Evolutionary conservation across 2,113 vertebrate genomes (phyloP).

Genomic region (Oncorhynchus kisutch): DNA sequence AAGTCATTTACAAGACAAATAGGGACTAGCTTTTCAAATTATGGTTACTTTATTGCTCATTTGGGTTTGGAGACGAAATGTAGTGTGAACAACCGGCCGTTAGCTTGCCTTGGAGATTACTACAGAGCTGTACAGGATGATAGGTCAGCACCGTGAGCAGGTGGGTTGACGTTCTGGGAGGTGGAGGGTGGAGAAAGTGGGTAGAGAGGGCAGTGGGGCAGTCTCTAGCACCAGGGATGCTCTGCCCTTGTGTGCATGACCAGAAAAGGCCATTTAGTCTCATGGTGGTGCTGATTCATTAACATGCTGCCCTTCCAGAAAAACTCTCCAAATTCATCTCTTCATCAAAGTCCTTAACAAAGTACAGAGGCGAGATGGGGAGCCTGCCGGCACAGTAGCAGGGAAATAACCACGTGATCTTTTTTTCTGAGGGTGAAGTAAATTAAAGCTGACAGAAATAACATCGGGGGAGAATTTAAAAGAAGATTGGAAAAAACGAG

Average conservation of each 20-base stretch:
- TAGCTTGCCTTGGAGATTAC: conserved; percentile 29
- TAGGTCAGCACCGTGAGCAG: neutral
- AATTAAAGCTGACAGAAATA: conserved; percentile 73
- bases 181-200: neutral
- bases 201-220: neutral
- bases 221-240: too few relatives aligned
- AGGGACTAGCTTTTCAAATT: conserved; percentile 53
- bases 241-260: conserved; percentile 11
- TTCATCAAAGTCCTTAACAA: conserved; percentile 68
- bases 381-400: conserved; percentile 61
- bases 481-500: conserved; percentile 34
- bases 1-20: conserved; percentile 71
- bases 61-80: conserved; percentile 37
- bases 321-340: conserved; percentile 57
- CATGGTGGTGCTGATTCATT: conserved; percentile 47
- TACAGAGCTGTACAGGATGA: conserved; percentile 6
- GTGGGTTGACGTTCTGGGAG: neutral
- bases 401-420: conserved; percentile 68
- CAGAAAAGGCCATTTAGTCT: conserved; percentile 43
- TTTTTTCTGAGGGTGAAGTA: conserved; percentile 68
- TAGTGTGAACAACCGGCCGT: conserved; percentile 26
- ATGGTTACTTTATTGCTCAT: conserved; percentile 55
- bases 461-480: conserved; percentile 66
- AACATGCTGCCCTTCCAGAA: conserved; percentile 51
- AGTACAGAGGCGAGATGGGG: conserved; percentile 53